A percentile compares a stretch with the other conserved stretches of the same genome.
phyloP scores from a whole-genome alignment of 2,797 vertebrate species.

The Hemibagrus guttatus region DNA sequence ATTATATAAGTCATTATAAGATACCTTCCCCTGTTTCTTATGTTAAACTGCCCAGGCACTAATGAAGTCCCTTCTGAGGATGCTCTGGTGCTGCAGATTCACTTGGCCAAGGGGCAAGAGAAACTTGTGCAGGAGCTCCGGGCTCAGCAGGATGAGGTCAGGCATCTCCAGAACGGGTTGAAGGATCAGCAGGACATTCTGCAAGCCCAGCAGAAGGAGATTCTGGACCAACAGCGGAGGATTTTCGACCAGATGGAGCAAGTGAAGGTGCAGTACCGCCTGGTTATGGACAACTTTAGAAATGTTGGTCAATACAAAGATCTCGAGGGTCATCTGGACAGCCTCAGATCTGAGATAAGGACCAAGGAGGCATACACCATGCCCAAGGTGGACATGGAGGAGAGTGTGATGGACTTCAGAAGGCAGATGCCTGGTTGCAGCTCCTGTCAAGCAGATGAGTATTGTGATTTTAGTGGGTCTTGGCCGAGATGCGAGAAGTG shows the following conservation, averaged over 20 bases:
- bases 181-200: conserved; percentile 79
- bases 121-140: conserved; percentile 82
- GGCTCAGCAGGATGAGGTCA: conserved; percentile 80
- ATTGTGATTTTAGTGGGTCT: conserved; percentile 75
- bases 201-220: conserved; percentile 81
- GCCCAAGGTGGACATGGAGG: conserved; percentile 84
- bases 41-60: conserved; percentile 67
- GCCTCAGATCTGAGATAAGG: conserved; percentile 72
- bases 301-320: conserved; percentile 79
- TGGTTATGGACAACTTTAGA: conserved; percentile 80
- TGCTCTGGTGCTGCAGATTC: conserved; percentile 83
- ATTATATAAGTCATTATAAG: background rate
- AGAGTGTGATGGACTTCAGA: conserved; percentile 80
- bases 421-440: conserved; percentile 74
- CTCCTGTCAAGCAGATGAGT: conserved; percentile 81
- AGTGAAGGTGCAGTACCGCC: conserved; percentile 80
- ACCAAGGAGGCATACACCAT: conserved; percentile 81
- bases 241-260: conserved; percentile 87
- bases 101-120: conserved; percentile 84
- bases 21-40: no score
- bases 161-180: conserved; percentile 81
- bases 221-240: conserved; percentile 83
- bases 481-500: conserved; percentile 82
- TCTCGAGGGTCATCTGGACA: conserved; percentile 77
- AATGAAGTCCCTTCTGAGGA: conserved; percentile 87